A percentile compares a stretch with the other conserved stretches of the same genome.
Evolutionary conservation across 35 echinoderm and acorn worm genomes (phyloP).

Genomic region (Heliocidaris tuberculata): DNA sequence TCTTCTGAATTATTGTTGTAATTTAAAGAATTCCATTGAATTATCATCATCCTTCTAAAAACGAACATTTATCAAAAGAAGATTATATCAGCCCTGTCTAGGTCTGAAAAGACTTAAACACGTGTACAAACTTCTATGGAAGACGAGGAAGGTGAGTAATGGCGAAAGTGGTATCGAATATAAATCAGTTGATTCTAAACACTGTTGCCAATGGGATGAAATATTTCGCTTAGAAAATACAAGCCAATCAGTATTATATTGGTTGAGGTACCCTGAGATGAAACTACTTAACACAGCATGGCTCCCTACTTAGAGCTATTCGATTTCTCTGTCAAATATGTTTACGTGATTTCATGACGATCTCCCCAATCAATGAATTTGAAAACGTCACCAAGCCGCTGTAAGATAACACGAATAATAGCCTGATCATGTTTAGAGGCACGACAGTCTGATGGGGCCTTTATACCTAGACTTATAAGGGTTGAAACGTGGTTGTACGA

Average conservation of each 20-base stretch:
- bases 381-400: background rate
- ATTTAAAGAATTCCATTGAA: too few species aligned
- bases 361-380: background rate
- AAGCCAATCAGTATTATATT: background rate
- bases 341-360: background rate
- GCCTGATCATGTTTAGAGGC: background rate
- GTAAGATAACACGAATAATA: background rate
- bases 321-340: background rate
- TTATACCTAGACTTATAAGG: background rate
- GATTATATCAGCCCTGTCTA: too few species aligned
- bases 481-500: background rate
- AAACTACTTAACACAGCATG: background rate
- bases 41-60: too few species aligned
- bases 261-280: background rate
- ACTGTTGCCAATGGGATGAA: background rate
- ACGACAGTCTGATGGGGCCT: background rate
- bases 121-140: too few species aligned
- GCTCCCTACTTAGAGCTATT: too few species aligned
- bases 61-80: too few species aligned
- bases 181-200: background rate
- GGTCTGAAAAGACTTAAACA: too few species aligned
- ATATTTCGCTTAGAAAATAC: background rate
- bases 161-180: background rate
- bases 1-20: too few species aligned
- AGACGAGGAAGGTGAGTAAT: too few species aligned